Base-by-base conservation (phyloP, 2,113 vertebrate genomes). In the Phyllostomus hastatus region DNA sequence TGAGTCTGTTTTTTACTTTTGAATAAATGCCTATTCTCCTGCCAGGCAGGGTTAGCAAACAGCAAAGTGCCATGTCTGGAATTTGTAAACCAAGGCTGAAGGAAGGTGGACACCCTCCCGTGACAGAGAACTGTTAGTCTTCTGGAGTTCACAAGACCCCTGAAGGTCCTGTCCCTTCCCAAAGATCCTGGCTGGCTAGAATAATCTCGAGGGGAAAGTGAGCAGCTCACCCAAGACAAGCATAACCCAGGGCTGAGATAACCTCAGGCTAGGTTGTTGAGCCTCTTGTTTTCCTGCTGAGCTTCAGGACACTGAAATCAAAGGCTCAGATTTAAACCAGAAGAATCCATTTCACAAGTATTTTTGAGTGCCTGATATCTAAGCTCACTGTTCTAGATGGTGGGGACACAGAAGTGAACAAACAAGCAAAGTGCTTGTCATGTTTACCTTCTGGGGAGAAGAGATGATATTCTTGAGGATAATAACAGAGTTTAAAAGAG, bases 21-120 rank as follows among this genome's bases (percentile, higher is more conserved):
- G 52, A 96, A 90, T 46, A 38, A 41, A 22, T 0, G 0, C 2
- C 20, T 0, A 0, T 5, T 57, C 52, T 78, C 84, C 81, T 72
- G 16, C 19, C 41, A 94, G 70, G 43, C 50, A 75, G 38, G 64
- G 17, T 35, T n/a, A 75, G 35, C 52, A 92, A 96, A 93, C 1
- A 24, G 57, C 7, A 82, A 89, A 46, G 64, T 0, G 31, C 72
- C 73, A 14, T 10, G 7, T 84, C 0, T 35, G 66, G 95, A 97
- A 96, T 78, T 69, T 86, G 11, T 78, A 88, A 96, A 86, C 50
- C 43, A 24, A 0, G 0, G 20, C 19, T 70, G 41, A 59, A 67
- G 69, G 46, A 73, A 75, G 17, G 12, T 22, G 20, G 61, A 31
- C 33, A 12, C 0, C 0, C 26, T 70, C 59, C 35, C 26, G 2